Base-by-base conservation (phyloP, 2,888 invertebrate species). In the Odontocerum albicorne region DNA sequence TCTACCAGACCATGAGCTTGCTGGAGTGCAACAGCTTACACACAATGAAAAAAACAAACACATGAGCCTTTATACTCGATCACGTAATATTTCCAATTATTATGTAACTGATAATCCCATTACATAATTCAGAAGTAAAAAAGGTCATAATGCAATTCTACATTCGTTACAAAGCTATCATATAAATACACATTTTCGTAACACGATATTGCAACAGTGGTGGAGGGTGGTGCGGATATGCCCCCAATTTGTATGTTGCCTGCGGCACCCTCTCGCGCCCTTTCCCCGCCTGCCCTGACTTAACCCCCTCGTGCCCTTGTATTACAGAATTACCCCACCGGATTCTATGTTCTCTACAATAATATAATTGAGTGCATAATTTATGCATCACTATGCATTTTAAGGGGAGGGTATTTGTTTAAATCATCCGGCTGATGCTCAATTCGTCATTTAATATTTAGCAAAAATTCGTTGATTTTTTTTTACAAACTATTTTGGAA, bases 291-390 rank as follows among this genome's bases (percentile, higher is more conserved):
- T n/a, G 36, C 17, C 4, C 42, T 44, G 20, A 40, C 33, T 38
- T 32, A 44, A 22, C 47, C 56, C 51, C 16, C 16, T 42, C 44
- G 4, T 43, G 32, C 50, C 32, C 52, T 32, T 27, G 21, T 35
- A 40, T 16, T 20, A 35, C 43, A 21, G 53, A 53, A 57, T 57
- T 57, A 57, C 44, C 52, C 49, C 45, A 47, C 38, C 45, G 19
- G 38, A 21, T 33, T 40, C 50, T 33, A 46, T 36, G 27, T 44
- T 43, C 44, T 53, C 52, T 46, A 44, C 49, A 57, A 54, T 58
- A 58, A 58, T 55, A 58, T 58, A 47, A 50, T 58, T 57, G 46
- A 36, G 40, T 49, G 54, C 49, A 60, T 60, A 60, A 60, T 60
- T 57, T 60, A 57, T 58, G 52, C 43, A 46, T 27, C 36, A 13